These are phyloP conservation scores for Otolemur crassicaudatus DNA, from an alignment of 2,797 vertebrate genomes.

Conservation along the genomic window DNA sequence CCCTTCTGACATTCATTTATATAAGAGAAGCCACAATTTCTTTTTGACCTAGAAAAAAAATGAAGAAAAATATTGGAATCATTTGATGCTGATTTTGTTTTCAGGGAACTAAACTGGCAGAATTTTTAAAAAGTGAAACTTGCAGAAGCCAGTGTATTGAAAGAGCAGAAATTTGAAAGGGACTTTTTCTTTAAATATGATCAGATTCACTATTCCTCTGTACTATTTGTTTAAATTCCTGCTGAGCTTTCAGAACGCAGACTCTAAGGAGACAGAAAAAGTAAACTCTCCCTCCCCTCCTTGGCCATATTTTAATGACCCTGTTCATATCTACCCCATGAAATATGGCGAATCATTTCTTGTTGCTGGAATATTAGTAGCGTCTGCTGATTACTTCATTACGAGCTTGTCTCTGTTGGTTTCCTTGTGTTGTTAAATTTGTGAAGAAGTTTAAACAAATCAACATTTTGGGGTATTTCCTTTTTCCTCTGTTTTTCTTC, in stretches of 20 bases:
- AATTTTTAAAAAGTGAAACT: slow-evolving; percentile 30
- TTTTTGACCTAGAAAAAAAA: slow-evolving; percentile 40
- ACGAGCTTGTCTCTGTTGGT: slow-evolving; percentile 78
- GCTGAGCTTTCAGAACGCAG: slow-evolving; percentile 66
- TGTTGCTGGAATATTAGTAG: slow-evolving; percentile 69
- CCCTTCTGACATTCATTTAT: background rate
- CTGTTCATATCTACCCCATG: slow-evolving; percentile 62
- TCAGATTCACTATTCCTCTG: slow-evolving; percentile 25
- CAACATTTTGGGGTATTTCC: slow-evolving; percentile 65
- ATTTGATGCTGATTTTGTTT: slow-evolving; percentile 63
- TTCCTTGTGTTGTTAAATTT: slow-evolving; percentile 82
- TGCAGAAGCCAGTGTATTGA: slow-evolving; percentile 42
- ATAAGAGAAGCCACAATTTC: slow-evolving; percentile 22
- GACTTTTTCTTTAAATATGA: slow-evolving; percentile 43
- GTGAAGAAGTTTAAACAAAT: slow-evolving; percentile 83
- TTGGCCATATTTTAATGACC: slow-evolving; percentile 64
- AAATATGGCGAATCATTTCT: slow-evolving; percentile 70
- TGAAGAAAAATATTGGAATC: slow-evolving; percentile 37
- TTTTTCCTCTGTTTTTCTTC: slow-evolving; percentile 70
- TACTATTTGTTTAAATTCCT: slow-evolving; percentile 68
- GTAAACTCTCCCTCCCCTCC: slow-evolving; percentile 32
- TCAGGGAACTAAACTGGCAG: background rate
- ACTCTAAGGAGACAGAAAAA: slow-evolving; percentile 68
- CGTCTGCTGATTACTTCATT: slow-evolving; percentile 70
- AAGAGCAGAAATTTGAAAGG: slow-evolving; percentile 47